phyloP scores from a whole-genome alignment of 1,140 invertebrate species.

The Agrilus planipennis region DNA sequence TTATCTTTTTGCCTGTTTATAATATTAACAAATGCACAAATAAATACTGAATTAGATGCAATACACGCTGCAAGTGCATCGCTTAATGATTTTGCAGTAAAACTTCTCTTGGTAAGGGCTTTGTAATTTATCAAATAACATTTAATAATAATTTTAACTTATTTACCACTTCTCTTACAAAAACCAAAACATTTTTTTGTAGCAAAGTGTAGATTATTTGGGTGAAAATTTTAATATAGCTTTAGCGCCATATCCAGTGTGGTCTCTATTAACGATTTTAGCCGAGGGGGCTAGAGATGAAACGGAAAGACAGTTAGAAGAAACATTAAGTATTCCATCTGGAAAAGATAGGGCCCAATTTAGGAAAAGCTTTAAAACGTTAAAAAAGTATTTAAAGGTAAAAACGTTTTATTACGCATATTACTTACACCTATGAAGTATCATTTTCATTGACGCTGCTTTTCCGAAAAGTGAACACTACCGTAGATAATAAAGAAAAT shows the following conservation, averaged over 20 bases:
- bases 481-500: constrained; percentile 5
- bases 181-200: not conserved
- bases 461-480: too few species aligned
- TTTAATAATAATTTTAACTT: not conserved
- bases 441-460: too few species aligned
- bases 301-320: constrained; percentile 32
- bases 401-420: too few species aligned
- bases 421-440: too few species aligned
- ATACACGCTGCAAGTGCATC: constrained; percentile 8
- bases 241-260: constrained; percentile 39
- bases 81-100: constrained; percentile 11
- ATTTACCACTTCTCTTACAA: not conserved
- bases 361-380: constrained; percentile 28
- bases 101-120: constrained; percentile 12
- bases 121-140: too few species aligned
- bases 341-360: constrained; percentile 19
- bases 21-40: too few species aligned
- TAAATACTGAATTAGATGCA: constrained; percentile 1
- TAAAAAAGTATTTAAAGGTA: constrained; percentile 32
- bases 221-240: constrained; percentile 23
- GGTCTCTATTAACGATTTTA: constrained; percentile 38
- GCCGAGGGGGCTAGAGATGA: constrained; percentile 35
- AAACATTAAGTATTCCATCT: constrained; percentile 27
- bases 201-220: constrained; percentile 12
- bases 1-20: too few species aligned